phyloP scores from a whole-genome alignment of 2,113 vertebrate genomes.

The Poeciliopsis turrubarensis region DNA sequence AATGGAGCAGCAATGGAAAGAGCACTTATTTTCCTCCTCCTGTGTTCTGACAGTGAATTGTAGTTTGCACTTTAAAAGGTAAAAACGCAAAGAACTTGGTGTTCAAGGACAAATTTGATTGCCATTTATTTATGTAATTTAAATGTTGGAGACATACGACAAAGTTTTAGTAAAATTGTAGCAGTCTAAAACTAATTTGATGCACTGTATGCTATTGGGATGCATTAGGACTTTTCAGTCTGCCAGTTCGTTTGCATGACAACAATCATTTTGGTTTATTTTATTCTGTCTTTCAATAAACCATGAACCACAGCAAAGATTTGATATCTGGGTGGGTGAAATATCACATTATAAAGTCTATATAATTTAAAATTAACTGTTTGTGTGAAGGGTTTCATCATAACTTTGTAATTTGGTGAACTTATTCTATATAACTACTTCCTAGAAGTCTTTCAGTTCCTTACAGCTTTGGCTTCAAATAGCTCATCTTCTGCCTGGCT shows the following conservation, averaged over 20 bases:
- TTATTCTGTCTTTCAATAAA: conserved; percentile 26
- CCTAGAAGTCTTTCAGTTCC: conserved; percentile 34
- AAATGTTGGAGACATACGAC: conserved; percentile 39
- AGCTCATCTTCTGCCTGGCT: conserved; percentile 46
- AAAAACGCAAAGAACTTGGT: conserved; percentile 18
- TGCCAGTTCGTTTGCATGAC: not conserved
- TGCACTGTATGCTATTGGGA: conserved; percentile 35
- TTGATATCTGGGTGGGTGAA: conserved; percentile 6
- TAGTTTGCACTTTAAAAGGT: conserved; percentile 23
- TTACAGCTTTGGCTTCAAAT: conserved; percentile 55
- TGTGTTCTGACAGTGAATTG: conserved; percentile 14
- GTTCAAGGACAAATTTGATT: conserved; percentile 47
- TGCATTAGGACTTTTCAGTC: conserved; percentile 29
- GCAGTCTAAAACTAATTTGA: conserved; percentile 49
- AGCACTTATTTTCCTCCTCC: not conserved
- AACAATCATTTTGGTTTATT: not conserved
- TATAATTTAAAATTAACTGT: conserved; percentile 5
- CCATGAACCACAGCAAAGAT: not conserved
- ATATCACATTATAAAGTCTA: conserved; percentile 1
- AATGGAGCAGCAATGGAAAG: conserved; percentile 29
- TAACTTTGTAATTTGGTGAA: conserved; percentile 21
- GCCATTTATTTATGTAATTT: conserved; percentile 43
- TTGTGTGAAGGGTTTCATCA: conserved; percentile 11
- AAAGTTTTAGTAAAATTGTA: conserved; percentile 45
- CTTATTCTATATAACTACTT: conserved; percentile 32